Evolutionary conservation across 2,797 vertebrate species (phyloP).

Genomic region (Anguilla obscura): DNA sequence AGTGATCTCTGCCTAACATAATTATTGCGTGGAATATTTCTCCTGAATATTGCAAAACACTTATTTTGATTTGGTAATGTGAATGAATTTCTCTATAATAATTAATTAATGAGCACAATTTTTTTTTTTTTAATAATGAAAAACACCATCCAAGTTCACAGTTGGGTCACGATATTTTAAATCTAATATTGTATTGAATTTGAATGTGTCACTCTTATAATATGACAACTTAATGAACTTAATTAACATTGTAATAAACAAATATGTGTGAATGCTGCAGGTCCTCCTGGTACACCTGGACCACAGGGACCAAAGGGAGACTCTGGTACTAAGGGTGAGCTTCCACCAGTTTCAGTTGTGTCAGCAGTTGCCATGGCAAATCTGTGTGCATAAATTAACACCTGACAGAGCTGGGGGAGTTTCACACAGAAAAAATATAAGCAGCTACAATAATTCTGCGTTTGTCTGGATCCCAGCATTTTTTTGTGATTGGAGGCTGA

Average conservation of each 20-base stretch:
- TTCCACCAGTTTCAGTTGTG: background rate
- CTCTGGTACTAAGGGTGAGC: constrained; percentile 1
- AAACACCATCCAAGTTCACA: background rate
- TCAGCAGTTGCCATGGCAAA: background rate
- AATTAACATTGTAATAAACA: background rate
- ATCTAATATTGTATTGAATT: background rate
- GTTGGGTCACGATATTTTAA: background rate
- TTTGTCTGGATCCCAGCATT: too few relatives aligned
- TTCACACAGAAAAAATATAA: background rate
- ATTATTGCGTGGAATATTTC: background rate
- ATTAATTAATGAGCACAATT: background rate
- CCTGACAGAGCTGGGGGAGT: background rate
- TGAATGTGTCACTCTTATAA: background rate
- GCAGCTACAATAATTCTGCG: too few relatives aligned
- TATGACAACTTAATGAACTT: background rate
- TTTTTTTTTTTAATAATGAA: background rate
- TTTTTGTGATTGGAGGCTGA: too few relatives aligned
- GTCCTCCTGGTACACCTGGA: background rate
- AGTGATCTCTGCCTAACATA: background rate
- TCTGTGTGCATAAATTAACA: background rate
- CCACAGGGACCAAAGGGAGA: background rate
- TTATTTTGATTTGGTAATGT: background rate
- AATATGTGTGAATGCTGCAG: background rate
- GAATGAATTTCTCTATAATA: background rate
- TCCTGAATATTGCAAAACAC: background rate